A percentile compares a stretch with the other conserved stretches of the same genome.
Conservation (phyloP, 2,888 invertebrate species). For the Campoplex capitator region DNA sequence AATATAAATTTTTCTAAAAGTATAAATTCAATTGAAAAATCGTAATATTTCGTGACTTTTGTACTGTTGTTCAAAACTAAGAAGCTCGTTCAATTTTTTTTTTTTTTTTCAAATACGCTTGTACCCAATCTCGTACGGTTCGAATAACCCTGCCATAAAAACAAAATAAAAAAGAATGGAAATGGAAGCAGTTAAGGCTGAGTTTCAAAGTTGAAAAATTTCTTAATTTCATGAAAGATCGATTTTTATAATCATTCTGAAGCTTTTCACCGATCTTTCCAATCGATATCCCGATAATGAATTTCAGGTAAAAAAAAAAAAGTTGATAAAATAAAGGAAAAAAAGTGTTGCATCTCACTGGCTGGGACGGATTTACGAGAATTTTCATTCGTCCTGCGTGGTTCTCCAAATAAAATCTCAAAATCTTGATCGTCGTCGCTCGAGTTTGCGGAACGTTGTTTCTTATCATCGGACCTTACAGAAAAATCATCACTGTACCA, state of each 20-base stretch:
- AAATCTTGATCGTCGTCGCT: conserved; percentile 44
- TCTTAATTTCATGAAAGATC: not conserved
- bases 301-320: not conserved
- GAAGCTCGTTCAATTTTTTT: too few relatives aligned
- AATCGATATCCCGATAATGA: not conserved
- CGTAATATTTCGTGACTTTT: too few relatives aligned
- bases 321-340: not conserved
- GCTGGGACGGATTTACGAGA: conserved; percentile 54
- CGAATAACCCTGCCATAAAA: too few relatives aligned
- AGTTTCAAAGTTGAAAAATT: not conserved
- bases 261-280: not conserved
- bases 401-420: conserved; percentile 17
- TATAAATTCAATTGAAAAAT: too few relatives aligned
- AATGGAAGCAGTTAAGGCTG: not conserved
- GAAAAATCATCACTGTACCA: conserved; percentile 73
- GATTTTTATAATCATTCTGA: not conserved
- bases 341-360: conserved; percentile 42
- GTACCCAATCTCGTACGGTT: too few relatives aligned
- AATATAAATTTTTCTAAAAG: too few relatives aligned
- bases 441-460: conserved; percentile 43
- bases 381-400: conserved; percentile 36
- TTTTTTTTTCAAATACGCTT: too few relatives aligned
- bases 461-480: conserved; percentile 67
- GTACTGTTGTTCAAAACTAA: too few relatives aligned
- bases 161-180: too few relatives aligned